phyloP scores from a whole-genome alignment of 2,797 vertebrate species.

The Gadopsis bispinosus region DNA sequence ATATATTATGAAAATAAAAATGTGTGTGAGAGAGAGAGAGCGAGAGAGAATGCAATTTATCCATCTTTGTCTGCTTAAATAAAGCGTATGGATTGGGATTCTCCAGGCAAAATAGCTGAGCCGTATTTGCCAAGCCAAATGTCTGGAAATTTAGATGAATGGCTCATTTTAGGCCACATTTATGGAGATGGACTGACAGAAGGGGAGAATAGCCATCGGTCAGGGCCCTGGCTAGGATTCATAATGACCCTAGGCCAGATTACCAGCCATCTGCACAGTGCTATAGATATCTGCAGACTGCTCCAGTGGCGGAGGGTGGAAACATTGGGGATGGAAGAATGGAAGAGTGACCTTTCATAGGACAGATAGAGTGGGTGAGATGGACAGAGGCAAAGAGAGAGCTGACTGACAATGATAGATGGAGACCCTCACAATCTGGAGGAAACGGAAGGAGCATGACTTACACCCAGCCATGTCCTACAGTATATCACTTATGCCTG shows the following conservation, averaged over 20 bases:
- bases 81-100: conserved; percentile 61
- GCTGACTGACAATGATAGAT: conserved; percentile 85
- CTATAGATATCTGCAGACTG: conserved; percentile 73
- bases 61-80: conserved; percentile 63
- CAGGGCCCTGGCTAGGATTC: conserved; percentile 78
- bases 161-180: conserved; percentile 69
- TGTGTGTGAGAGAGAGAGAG: neutral
- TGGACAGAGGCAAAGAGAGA: conserved; percentile 62
- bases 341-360: conserved; percentile 79
- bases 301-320: conserved; percentile 58
- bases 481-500: conserved; percentile 85
- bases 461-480: conserved; percentile 83
- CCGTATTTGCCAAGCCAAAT: conserved; percentile 72
- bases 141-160: conserved; percentile 77
- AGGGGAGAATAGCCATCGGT: conserved; percentile 72
- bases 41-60: conserved; percentile 22
- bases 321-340: conserved; percentile 67
- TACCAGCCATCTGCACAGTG: conserved; percentile 80
- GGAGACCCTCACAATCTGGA: conserved; percentile 79
- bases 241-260: conserved; percentile 81
- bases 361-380: conserved; percentile 63
- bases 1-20: neutral
- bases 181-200: conserved; percentile 75
- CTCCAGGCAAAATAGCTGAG: conserved; percentile 55
- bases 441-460: conserved; percentile 83